Base-by-base conservation (phyloP, 2,113 vertebrate genomes). In the Pholis gunnellus region DNA sequence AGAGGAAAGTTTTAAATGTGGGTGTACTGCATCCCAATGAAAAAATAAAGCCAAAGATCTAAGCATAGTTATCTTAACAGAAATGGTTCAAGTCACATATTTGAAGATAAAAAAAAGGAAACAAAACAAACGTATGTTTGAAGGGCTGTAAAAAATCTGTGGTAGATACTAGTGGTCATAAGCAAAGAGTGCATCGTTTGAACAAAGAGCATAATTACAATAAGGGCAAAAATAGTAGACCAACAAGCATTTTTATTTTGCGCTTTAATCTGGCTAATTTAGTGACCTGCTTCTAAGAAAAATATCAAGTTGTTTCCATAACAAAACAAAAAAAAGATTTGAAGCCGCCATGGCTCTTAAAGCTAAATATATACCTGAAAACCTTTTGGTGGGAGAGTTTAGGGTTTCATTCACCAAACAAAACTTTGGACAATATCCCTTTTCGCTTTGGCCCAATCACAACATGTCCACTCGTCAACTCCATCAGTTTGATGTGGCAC, bases 151-250 rank as follows among this genome's bases (percentile, higher is more conserved):
- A 95, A 25, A 93, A 92, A 95, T 97, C 96, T 97, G 96, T 96
- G 95, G 96, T 95, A 95, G 93, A 95, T 91, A 95, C 93, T 95
- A 95, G 96, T 97, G 97, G 97, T 96, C 95, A 93, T 94, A 96
- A 95, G 95, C 93, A 88, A 81, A 86, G 78, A 96, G 95, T 95
- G 95, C 96, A 92, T 92, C 85, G 72, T 93, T 94, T 90, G 89
- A 95, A 96, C 88, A 89, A 89, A 88, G 81, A 90, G 89, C 86
- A 88, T 84, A 80, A 87, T 87, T 90, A 92, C 92, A 92, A 76
- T 65, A 88, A 92, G 86, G 89, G 91, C 86, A 80, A 94, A 57
- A 81, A 85, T 44, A 87, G 72, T 46, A 82, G 65, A 69, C 85
- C 78, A 68, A 70, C 59, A 85, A 74, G 84, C 79, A 50, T 69